A percentile compares a stretch with the other conserved stretches of the same genome.
phyloP scores from a whole-genome alignment of 2,888 invertebrate species.

The Spatulosminthurus flaviceps region DNA sequence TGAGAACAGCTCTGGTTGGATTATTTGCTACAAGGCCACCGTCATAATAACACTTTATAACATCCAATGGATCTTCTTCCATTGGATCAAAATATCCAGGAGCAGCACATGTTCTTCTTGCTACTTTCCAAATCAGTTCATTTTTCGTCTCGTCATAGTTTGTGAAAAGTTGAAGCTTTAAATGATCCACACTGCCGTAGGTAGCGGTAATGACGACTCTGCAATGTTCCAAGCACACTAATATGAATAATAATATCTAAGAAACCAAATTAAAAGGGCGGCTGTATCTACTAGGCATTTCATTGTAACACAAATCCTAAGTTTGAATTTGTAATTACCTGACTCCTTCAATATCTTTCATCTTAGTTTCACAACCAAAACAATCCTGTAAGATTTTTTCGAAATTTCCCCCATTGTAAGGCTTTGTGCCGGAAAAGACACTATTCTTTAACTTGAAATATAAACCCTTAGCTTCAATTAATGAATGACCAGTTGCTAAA shows the following conservation, averaged over 20 bases:
- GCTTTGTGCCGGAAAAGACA: background rate
- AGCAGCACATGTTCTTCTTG: constrained; percentile 21
- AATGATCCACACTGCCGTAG: constrained; percentile 18
- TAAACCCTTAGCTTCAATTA: background rate
- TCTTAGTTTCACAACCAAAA: background rate
- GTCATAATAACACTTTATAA: background rate
- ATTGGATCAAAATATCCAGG: constrained; percentile 27
- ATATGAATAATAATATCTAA: too few relatives aligned
- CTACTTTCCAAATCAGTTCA: constrained; percentile 16
- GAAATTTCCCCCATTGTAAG: background rate
- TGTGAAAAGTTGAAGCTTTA: background rate
- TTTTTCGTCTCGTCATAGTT: background rate
- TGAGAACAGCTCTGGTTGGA: background rate
- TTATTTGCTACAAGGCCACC: constrained; percentile 18
- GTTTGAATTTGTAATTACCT: background rate
- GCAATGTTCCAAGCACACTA: background rate
- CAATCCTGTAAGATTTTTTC: background rate
- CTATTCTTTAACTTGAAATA: constrained; percentile 1
- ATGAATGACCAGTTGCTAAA: background rate
- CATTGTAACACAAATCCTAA: too few relatives aligned
- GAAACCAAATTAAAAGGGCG: too few relatives aligned
- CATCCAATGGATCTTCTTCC: background rate
- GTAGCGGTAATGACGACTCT: constrained; percentile 12
- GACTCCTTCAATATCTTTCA: background rate
- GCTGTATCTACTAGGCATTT: too few relatives aligned